Evolutionary conservation across 2,113 vertebrate species (phyloP).

Genomic region (Parotia lawesii): DNA sequence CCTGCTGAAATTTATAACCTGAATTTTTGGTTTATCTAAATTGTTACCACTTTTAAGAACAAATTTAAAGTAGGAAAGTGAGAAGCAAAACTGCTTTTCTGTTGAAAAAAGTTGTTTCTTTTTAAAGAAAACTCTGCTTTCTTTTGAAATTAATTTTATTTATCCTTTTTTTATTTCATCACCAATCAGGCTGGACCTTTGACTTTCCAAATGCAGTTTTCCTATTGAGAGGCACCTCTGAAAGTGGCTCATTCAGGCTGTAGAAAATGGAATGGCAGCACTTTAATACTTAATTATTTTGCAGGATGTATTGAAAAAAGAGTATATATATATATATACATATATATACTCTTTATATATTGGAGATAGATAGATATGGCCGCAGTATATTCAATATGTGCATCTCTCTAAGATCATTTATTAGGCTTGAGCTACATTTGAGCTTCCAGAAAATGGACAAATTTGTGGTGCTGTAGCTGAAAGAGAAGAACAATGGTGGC

Average conservation of each 20-base stretch:
- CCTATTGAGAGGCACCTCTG: background rate
- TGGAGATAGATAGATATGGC: too few species aligned
- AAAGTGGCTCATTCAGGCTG: background rate
- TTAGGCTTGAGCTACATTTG: background rate
- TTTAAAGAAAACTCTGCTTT: background rate
- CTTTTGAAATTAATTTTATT: background rate
- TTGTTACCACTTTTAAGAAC: background rate
- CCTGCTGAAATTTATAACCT: too few species aligned
- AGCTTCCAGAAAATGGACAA: background rate
- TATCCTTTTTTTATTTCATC: background rate
- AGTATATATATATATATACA: too few species aligned
- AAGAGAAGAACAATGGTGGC: accelerated
- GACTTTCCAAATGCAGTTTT: background rate
- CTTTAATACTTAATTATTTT: background rate
- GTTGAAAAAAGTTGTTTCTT: background rate
- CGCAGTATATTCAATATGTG: accelerated
- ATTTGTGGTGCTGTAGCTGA: background rate
- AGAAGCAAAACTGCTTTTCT: background rate
- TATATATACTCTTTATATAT: too few species aligned
- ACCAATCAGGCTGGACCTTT: background rate
- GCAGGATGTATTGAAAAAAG: background rate
- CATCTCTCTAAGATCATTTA: background rate
- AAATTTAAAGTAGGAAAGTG: background rate
- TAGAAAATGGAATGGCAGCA: background rate
- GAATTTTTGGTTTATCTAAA: background rate